Conservation (phyloP, 2,888 invertebrate genomes). For the Drosophila limbata region DNA sequence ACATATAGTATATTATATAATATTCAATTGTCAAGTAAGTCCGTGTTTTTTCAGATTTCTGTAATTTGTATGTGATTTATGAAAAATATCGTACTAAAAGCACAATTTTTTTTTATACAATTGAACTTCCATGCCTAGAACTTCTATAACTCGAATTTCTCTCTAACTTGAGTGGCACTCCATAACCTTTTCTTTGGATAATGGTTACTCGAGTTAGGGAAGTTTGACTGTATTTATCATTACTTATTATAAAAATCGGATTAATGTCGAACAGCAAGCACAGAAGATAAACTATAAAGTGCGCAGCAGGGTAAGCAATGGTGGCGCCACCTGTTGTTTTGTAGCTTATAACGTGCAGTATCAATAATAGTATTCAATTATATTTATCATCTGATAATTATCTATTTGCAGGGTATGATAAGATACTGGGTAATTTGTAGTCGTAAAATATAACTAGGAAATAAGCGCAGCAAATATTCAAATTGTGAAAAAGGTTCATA, state of each 20-base stretch:
- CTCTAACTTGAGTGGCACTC: too few relatives aligned
- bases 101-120: background rate
- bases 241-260: background rate
- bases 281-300: background rate
- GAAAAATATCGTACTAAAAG: background rate
- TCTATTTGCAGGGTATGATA: too few relatives aligned
- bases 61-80: background rate
- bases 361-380: background rate
- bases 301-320: background rate
- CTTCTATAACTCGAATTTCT: too few relatives aligned
- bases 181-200: too few relatives aligned
- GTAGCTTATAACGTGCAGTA: background rate
- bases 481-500: too few relatives aligned
- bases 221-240: too few relatives aligned
- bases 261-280: background rate
- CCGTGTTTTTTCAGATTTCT: background rate
- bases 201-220: too few relatives aligned
- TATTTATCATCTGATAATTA: background rate
- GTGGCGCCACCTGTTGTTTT: background rate
- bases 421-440: too few relatives aligned
- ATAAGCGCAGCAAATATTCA: too few relatives aligned
- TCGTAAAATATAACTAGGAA: too few relatives aligned
- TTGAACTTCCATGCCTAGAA: too few relatives aligned
- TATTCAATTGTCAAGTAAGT: background rate
- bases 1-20: too few relatives aligned